These are phyloP conservation scores for Phyllotis vaccarum DNA, from an alignment of 2,797 vertebrate species.

Conservation along the genomic window DNA sequence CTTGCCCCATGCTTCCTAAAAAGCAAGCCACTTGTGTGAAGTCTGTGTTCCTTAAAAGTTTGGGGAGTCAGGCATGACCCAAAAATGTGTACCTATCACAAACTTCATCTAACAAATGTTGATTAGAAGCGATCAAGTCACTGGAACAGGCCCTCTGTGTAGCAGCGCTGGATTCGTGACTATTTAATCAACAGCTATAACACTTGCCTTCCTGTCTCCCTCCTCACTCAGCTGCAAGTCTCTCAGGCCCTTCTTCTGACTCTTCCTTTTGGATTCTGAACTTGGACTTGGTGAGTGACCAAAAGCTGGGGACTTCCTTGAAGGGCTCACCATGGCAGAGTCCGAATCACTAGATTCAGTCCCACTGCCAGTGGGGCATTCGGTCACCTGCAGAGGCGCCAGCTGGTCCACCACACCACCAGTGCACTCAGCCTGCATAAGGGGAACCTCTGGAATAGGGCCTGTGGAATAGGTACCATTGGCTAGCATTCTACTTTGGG, in stretches of 20 bases:
- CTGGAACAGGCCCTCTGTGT: neutral
- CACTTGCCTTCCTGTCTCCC: constrained; percentile 87
- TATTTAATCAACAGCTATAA: constrained; percentile 89
- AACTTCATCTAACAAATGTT: constrained; percentile 1
- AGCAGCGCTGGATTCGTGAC: neutral
- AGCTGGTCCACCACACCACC: constrained; percentile 82
- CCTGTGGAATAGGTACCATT: constrained; percentile 90
- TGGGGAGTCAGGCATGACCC: neutral
- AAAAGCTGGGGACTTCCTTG: constrained; percentile 87
- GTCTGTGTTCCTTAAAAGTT: neutral
- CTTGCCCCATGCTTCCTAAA: constrained; percentile 31
- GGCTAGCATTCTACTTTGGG: constrained; percentile 90
- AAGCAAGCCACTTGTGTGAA: neutral
- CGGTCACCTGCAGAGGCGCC: constrained; percentile 91
- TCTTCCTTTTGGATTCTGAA: constrained; percentile 90
- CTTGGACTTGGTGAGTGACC: constrained; percentile 87
- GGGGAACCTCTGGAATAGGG: constrained; percentile 85
- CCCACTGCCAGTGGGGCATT: constrained; percentile 93
- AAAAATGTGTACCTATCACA: neutral
- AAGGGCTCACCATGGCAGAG: constrained; percentile 86
- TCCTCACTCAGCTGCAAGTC: constrained; percentile 93
- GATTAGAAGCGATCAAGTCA: constrained; percentile 31
- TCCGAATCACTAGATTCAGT: constrained; percentile 96
- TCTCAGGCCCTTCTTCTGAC: constrained; percentile 90
- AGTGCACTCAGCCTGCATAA: constrained; percentile 81